Evolutionary conservation across 2,888 invertebrate species (phyloP).

Genomic region (Spisula solida): DNA sequence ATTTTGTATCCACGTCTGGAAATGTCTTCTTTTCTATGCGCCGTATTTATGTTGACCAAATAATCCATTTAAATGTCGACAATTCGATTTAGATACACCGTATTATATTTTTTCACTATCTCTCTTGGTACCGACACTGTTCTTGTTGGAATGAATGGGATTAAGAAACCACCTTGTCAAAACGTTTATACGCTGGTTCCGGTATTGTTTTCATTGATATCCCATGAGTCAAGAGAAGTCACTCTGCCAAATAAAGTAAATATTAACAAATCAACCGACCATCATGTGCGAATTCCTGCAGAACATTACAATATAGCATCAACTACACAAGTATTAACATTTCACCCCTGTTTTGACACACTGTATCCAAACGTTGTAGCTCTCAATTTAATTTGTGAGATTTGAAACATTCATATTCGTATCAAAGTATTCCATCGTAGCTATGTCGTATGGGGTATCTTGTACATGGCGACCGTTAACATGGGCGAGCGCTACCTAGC

Average conservation of each 20-base stretch:
- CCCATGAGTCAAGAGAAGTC: neutral
- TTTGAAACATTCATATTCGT: too few relatives aligned
- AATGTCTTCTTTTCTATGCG: neutral
- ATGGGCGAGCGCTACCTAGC: too few relatives aligned
- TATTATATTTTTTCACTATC: neutral
- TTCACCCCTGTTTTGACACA: too few relatives aligned
- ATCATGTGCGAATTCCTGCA: neutral
- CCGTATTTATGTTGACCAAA: constrained; percentile 13
- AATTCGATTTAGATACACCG: neutral
- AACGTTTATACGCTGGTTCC: neutral
- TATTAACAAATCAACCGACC: neutral
- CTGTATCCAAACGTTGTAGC: too few relatives aligned
- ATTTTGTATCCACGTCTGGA: neutral
- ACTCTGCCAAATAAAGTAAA: constrained; percentile 6
- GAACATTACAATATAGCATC: too few relatives aligned
- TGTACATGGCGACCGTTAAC: too few relatives aligned
- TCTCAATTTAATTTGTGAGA: too few relatives aligned
- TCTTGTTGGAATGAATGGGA: neutral
- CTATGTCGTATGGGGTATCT: too few relatives aligned
- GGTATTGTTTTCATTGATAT: neutral
- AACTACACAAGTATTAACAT: too few relatives aligned
- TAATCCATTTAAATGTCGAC: constrained; percentile 17
- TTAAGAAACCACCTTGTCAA: neutral
- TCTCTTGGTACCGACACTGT: neutral
- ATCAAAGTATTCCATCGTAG: too few relatives aligned